Conservation (phyloP, 2,888 invertebrate genomes). For the Drosophila rubida region DNA sequence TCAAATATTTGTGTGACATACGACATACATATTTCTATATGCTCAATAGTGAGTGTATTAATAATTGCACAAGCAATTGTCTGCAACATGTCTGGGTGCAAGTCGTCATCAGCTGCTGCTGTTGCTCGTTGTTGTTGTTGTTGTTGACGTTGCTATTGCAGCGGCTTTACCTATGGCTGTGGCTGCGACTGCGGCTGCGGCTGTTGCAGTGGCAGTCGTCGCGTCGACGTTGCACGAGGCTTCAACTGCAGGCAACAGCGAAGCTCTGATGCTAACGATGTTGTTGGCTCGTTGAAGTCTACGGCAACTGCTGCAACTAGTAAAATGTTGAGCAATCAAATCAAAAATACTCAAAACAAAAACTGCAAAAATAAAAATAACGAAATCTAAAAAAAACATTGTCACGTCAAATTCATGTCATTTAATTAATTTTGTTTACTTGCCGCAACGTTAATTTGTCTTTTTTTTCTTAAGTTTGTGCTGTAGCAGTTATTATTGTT, state of each 20-base stretch:
- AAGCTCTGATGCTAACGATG: constrained; percentile 64
- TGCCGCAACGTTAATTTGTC: constrained; percentile 75
- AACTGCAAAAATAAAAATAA: constrained; percentile 36
- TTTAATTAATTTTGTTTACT: constrained; percentile 81
- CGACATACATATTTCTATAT: constrained; percentile 15
- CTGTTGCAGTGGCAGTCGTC: constrained; percentile 22
- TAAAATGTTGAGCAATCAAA: constrained; percentile 74
- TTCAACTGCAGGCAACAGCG: constrained; percentile 30
- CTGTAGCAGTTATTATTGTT: constrained; percentile 45
- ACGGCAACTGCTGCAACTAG: constrained; percentile 38
- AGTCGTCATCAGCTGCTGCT: constrained; percentile 47
- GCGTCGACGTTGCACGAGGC: constrained; percentile 58
- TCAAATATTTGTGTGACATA: too few species aligned
- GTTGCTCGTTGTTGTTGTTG: constrained; percentile 30
- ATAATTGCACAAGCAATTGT: constrained; percentile 71
- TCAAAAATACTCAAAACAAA: constrained; percentile 53
- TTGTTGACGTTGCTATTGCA: constrained; percentile 8
- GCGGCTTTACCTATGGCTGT: background rate
- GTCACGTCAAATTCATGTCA: constrained; percentile 82
- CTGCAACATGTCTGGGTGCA: constrained; percentile 73
- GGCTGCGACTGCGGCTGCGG: constrained; percentile 35
- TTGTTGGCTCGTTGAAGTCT: constrained; percentile 60
- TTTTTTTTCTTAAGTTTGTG: constrained; percentile 13
- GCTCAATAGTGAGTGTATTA: constrained; percentile 37
- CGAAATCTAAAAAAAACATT: constrained; percentile 66